Conservation (phyloP, 2,113 vertebrate species). For the Calcarius ornatus region DNA sequence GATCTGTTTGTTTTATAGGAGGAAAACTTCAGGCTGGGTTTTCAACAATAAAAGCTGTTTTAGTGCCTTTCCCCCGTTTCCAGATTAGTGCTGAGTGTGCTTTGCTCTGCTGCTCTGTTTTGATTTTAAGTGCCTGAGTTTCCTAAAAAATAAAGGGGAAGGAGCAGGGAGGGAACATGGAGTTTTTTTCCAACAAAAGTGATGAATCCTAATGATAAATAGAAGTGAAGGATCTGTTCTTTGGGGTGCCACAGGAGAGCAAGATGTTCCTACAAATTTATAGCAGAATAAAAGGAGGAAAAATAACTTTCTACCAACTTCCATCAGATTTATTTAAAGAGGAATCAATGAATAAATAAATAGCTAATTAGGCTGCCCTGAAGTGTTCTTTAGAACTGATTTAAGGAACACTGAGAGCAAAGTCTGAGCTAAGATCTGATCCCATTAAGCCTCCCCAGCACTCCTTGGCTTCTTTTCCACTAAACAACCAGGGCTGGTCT, state of each 20-base stretch:
- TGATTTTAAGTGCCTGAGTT: slow-evolving; percentile 13
- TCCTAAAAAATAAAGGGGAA: not conserved
- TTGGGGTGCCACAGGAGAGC: not conserved
- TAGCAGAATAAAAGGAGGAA: not conserved
- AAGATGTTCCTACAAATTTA: not conserved
- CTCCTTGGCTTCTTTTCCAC: not conserved
- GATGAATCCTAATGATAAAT: not conserved
- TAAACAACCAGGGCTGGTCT: not conserved
- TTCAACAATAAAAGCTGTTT: slow-evolving; percentile 51
- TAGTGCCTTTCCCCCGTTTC: not conserved
- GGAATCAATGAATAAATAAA: not conserved
- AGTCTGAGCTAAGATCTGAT: not conserved
- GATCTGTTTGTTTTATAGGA: slow-evolving; percentile 20
- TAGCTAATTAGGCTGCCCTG: not conserved
- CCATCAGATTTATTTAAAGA: not conserved
- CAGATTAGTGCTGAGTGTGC: slow-evolving; percentile 48
- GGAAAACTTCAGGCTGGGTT: slow-evolving; percentile 34
- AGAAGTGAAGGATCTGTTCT: not conserved
- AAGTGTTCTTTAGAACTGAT: not conserved
- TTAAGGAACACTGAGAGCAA: not conserved
- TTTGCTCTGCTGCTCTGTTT: slow-evolving; percentile 41
- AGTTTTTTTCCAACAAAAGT: not conserved
- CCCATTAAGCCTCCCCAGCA: not conserved
- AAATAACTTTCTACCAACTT: not conserved
- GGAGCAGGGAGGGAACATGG: not conserved